Percentiles rank a stretch among this genome's conserved stretches.
phyloP scores from a whole-genome alignment of 2,888 invertebrate species.

The Rhorus exstirpatorius region DNA sequence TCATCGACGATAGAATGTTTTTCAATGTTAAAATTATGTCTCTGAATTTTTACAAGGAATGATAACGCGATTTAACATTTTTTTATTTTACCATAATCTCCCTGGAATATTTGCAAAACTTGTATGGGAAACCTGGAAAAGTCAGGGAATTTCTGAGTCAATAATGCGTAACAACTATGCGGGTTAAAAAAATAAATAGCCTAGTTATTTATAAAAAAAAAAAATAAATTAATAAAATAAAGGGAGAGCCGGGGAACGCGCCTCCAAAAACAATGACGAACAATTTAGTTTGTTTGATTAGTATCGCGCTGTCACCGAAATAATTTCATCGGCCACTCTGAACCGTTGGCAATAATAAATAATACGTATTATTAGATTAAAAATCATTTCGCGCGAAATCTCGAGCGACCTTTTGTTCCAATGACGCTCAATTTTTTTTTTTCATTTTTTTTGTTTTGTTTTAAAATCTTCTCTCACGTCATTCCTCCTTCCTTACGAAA shows the following conservation, averaged over 20 bases:
- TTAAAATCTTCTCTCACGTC: slow-evolving; percentile 4
- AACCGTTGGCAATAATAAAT: not conserved
- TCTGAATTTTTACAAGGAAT: too few species aligned
- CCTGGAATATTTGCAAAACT: too few species aligned
- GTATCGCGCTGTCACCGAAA: not conserved
- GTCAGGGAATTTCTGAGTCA: too few species aligned
- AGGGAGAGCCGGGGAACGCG: not conserved
- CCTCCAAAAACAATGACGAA: too few species aligned
- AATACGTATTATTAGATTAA: not conserved
- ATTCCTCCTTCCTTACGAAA: slow-evolving; percentile 85
- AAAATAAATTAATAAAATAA: not conserved
- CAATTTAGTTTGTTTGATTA: not conserved
- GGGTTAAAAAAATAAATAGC: too few species aligned
- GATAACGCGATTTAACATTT: too few species aligned
- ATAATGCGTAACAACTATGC: too few species aligned
- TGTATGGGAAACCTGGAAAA: too few species aligned
- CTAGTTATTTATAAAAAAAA: not conserved
- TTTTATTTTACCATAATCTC: too few species aligned
- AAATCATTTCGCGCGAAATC: not conserved
- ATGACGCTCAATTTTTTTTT: slow-evolving; percentile 5
- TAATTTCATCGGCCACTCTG: not conserved
- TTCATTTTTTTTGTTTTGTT: not conserved
- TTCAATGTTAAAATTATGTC: too few species aligned
- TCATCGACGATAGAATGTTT: too few species aligned
- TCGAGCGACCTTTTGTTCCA: not conserved